Conservation (phyloP, 2,797 vertebrate species). For the Sebastes steindachneri region DNA sequence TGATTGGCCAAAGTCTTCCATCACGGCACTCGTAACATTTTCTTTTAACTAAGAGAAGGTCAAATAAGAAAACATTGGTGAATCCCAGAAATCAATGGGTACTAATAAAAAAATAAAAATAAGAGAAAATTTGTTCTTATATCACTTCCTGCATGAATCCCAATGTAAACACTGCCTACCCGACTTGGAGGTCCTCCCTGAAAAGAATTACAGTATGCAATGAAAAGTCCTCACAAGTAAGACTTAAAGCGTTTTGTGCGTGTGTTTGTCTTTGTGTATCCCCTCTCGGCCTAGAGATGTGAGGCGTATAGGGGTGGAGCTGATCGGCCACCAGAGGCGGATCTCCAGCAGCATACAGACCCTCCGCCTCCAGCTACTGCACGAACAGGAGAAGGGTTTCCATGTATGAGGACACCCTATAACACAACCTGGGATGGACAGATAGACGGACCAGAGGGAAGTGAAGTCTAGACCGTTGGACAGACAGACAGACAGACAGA, state of each 20-base stretch:
- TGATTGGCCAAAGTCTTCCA: too few species aligned
- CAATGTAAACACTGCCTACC: background rate
- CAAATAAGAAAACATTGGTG: too few species aligned
- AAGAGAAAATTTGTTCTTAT: too few species aligned
- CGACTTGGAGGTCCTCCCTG: fast-evolving
- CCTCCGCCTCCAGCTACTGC: conserved; percentile 94
- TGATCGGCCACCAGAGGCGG: conserved; percentile 93
- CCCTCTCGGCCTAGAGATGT: conserved; percentile 81
- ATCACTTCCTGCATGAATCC: too few species aligned
- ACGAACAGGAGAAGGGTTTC: conserved; percentile 93
- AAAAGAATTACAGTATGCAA: background rate
- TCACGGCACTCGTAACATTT: too few species aligned
- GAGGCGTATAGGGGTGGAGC: conserved; percentile 84
- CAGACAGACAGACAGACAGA: conserved; percentile 36
- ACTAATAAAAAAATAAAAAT: too few species aligned
- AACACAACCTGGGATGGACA: conserved; percentile 86
- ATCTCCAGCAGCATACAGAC: conserved; percentile 99
- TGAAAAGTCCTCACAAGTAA: background rate
- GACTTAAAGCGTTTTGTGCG: conserved; percentile 11
- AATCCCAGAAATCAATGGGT: too few species aligned
- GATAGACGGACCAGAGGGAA: conserved; percentile 87
- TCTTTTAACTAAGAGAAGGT: too few species aligned
- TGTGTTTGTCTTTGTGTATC: conserved; percentile 30
- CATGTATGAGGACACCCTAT: conserved; percentile 87
- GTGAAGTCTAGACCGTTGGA: conserved; percentile 86